Evolutionary conservation across 53 echinoderm and acorn worm species (phyloP), one percentile per base, ranked within the genome.

Genomic region (Echinarachnius parma): DNA sequence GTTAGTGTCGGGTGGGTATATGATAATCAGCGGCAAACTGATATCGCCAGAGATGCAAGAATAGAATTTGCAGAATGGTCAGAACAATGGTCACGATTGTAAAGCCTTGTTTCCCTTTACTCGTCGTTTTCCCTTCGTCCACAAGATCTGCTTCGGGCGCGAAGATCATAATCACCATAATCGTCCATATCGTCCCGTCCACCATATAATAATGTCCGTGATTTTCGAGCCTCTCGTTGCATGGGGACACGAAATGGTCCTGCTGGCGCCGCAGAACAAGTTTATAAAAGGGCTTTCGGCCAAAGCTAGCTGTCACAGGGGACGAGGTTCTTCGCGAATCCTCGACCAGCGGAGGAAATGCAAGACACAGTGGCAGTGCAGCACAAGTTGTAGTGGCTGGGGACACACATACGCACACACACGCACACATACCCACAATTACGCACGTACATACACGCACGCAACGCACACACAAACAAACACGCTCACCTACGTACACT

Each of bases 221-320:
- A 47, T 83, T 7, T 66, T 67, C 14, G 59, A 75, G 27, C 66
- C 75, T n/a, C 68, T 83, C 21, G 76, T 76, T 2, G 33, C 33
- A 23, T 42, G 57, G 0, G 83, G 83, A 1, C 83, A 83, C 20
- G 76, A 83, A 26, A 77, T 83, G 5, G 60, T 76, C 9, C 48
- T 83, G 9, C 24, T 83, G 1, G 48, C 83, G 4, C 60, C 65
- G 16, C 42, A 66, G n/a, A 1, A 48, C 35, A 83, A 83, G 60
- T 26, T 57, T 8, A 76, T 67, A 0, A 47, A 32, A 15, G 77
- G 83, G 1, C 74, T 83, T 37, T 45, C 83, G 13, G 31, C 56
- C 16, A 60, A 27, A 19, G 66, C 83, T n/a, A n/a, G n/a, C n/a
- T n/a, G 2, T 44, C 35, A 16, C 57, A 45, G 1, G 66, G 59